Evolutionary conservation across 2,113 vertebrate genomes (phyloP).

Genomic region (Scophthalmus maximus): DNA sequence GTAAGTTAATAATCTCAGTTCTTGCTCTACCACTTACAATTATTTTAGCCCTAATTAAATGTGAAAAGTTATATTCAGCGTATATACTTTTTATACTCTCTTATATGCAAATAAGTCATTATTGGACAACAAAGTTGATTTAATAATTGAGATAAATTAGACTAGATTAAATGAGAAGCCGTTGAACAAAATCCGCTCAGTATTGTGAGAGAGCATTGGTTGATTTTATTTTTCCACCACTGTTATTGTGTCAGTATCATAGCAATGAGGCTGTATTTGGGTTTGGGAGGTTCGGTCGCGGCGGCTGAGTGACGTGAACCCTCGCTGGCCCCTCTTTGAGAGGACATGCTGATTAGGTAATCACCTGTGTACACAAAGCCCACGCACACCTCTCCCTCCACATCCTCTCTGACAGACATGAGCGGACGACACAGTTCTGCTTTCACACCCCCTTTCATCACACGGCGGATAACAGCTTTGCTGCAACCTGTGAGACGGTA

Average conservation of each 20-base stretch:
- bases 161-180: not conserved
- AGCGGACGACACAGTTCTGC: constrained; percentile 68
- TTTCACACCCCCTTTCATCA: constrained; percentile 75
- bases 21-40: no score
- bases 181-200: not conserved
- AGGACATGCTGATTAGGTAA: constrained; percentile 83
- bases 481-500: constrained; percentile 56
- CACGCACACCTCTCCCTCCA: constrained; percentile 58
- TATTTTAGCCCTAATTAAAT: no score
- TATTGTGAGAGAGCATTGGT: not conserved
- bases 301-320: constrained; percentile 81
- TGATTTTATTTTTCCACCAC: constrained; percentile 3
- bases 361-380: constrained; percentile 85
- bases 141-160: not conserved
- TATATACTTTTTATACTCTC: no score
- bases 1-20: no score
- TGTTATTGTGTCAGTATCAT: constrained; percentile 50
- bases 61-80: no score
- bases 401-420: constrained; percentile 76
- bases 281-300: constrained; percentile 54
- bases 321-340: constrained; percentile 73
- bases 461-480: constrained; percentile 65
- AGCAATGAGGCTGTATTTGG: constrained; percentile 68
- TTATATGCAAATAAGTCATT: not conserved
- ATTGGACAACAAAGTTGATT: not conserved